Base-by-base conservation (phyloP, 2,888 invertebrate genomes). In the Amiota communis region DNA sequence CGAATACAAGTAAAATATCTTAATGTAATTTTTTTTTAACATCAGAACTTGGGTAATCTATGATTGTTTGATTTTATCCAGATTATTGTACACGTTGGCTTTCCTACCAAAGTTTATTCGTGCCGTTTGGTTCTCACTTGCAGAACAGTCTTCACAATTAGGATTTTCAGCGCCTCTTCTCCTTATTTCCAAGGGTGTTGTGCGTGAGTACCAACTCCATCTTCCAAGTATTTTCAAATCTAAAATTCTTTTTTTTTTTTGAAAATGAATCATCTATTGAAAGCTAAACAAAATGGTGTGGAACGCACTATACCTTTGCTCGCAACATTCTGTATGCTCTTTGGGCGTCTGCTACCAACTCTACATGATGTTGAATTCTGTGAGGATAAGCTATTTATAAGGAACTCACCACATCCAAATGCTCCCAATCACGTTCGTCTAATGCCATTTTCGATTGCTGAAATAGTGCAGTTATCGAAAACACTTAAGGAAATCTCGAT, bases 291-390 rank as follows among this genome's bases (percentile, higher is more conserved):
- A 76, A 92, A 93, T 4, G 92, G 93, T 17, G 87, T 89, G 2
- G 88, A 88, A 74, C 91, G 92, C 13, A 92, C 97, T 15, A 91
- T 96, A 12, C 95, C 97, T 0, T 92, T 95, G 0, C 87, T 97
- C 51, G 95, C 95, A 0, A 94, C 96, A 1, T 97, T 97, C 89
- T 96, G 96, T 87, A 93, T 95, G 1, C 90, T 97, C 0, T 96
- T 96, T 87, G 94, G 94, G 61, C 91, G 96, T 56, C 91, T 96
- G 4, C 92, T 97, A 68, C 94, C 95, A 0, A 96, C 97, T 0
- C 88, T 97, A 47, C 96, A 97, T 82, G 97, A 97, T 87, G 93
- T 94, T 0, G 97, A 97, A 89, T 96, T 97, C 88, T 94, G 93
- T 68, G 91, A 91, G 70, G 91, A 91, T 9, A 86, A 87, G 48